Conservation (phyloP, 2,888 invertebrate species). For the Cyclophora punctaria region DNA sequence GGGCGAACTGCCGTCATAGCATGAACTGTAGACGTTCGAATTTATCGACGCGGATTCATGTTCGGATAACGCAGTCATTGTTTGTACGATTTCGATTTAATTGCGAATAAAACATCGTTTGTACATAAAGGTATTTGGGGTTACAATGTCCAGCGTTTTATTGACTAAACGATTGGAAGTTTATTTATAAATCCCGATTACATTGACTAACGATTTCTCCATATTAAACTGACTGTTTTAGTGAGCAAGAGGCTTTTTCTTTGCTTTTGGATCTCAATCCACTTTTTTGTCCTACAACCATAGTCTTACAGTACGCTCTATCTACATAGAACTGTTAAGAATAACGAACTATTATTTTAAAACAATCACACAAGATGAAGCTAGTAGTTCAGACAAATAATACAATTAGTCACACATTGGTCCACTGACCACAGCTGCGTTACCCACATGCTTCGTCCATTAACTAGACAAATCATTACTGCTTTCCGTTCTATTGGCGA, state of each 20-base stretch:
- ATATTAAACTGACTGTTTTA: too few species aligned
- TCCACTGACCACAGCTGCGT: constrained; percentile 6
- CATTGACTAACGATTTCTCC: too few species aligned
- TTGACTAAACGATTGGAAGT: too few species aligned
- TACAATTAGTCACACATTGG: constrained; percentile 26
- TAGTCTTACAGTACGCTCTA: too few species aligned
- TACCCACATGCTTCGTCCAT: constrained; percentile 29
- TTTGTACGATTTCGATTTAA: constrained; percentile 1
- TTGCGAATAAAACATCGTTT: constrained; percentile 3
- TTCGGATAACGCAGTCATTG: too few species aligned
- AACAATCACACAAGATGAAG: constrained; percentile 3
- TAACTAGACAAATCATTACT: constrained; percentile 17
- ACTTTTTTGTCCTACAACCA: too few species aligned
- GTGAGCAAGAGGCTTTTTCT: too few species aligned
- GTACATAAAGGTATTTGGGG: not conserved
- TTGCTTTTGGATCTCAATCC: too few species aligned
- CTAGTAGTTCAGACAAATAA: constrained; percentile 13
- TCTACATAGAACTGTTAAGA: constrained; percentile 5
- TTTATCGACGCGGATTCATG: constrained; percentile 30
- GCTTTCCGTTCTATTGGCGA: constrained; percentile 19
- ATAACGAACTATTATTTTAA: constrained; percentile 14
- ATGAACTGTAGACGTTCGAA: constrained; percentile 18
- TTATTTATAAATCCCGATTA: too few species aligned
- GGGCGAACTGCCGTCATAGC: constrained; percentile 49
- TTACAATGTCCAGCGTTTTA: too few species aligned